Conservation (phyloP, 2,888 invertebrate genomes). For the Netelia fuscicornis region DNA sequence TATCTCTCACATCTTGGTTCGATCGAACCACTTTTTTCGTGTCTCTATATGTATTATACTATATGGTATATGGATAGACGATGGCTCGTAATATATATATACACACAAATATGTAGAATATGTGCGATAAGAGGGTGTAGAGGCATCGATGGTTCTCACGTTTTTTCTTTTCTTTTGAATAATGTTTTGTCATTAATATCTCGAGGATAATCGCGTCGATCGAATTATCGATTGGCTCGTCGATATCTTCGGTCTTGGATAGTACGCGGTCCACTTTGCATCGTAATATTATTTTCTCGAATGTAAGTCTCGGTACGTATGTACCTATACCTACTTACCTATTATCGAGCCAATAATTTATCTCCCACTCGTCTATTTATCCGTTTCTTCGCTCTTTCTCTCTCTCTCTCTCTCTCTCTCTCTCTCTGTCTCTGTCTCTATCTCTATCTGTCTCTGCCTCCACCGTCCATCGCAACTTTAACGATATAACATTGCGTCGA, state of each 20-base stretch:
- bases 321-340: neutral
- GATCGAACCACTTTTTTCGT: slow-evolving; percentile 15
- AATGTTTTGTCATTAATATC: too few relatives aligned
- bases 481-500: slow-evolving; percentile 32
- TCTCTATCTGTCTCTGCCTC: slow-evolving; percentile 4
- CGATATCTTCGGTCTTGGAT: too few relatives aligned
- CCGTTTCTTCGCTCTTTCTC: slow-evolving; percentile 4
- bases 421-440: slow-evolving; percentile 16
- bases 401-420: neutral
- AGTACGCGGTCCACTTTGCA: too few relatives aligned
- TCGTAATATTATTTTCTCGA: too few relatives aligned
- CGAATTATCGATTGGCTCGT: too few relatives aligned
- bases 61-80: neutral
- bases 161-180: too few relatives aligned
- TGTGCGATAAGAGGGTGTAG: too few relatives aligned
- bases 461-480: neutral
- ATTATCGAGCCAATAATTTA: slow-evolving; percentile 27
- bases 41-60: neutral
- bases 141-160: too few relatives aligned
- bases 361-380: neutral
- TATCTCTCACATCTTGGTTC: slow-evolving; percentile 36
- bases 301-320: neutral
- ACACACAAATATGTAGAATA: too few relatives aligned
- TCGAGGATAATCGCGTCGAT: too few relatives aligned
- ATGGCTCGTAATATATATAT: neutral